Evolutionary conservation across 2,888 invertebrate genomes (phyloP).

Genomic region (Eupithecia abbreviata): DNA sequence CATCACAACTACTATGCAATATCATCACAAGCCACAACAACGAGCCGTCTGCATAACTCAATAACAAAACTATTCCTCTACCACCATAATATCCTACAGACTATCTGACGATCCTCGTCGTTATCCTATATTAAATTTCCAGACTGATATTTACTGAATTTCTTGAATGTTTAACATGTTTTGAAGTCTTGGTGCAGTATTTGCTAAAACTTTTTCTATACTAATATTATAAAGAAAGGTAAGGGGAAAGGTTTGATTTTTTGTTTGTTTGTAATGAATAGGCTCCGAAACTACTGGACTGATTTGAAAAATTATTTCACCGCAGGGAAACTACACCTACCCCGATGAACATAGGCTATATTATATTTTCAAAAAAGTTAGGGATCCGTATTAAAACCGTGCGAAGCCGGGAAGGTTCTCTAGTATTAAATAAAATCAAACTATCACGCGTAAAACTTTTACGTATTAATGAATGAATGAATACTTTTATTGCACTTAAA

Average conservation of each 20-base stretch:
- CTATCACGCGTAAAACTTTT: background rate
- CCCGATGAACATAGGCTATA: too few species aligned
- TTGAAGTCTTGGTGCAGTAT: background rate
- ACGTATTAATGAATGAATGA: too few species aligned
- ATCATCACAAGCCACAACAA: conserved; percentile 48
- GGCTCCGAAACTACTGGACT: too few species aligned
- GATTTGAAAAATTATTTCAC: too few species aligned
- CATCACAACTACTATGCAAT: conserved; percentile 61
- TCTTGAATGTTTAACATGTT: conserved; percentile 16
- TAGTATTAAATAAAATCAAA: background rate
- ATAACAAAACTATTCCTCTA: conserved; percentile 75
- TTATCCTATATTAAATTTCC: conserved; percentile 48
- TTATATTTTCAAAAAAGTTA: too few species aligned
- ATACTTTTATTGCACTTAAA: too few species aligned
- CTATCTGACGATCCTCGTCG: conserved; percentile 52
- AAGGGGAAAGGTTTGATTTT: too few species aligned
- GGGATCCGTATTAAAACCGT: too few species aligned
- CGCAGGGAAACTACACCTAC: too few species aligned
- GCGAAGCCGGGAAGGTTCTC: too few species aligned
- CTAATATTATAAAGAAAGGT: too few species aligned
- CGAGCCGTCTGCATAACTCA: conserved; percentile 78
- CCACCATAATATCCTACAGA: conserved; percentile 52
- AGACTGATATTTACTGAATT: conserved; percentile 12
- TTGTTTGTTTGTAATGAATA: too few species aligned
- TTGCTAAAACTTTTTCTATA: background rate